A percentile compares a stretch with the other conserved stretches of the same genome.
Evolutionary conservation across 2,797 vertebrate genomes (phyloP).

Genomic region (Jordanella pulchra): DNA sequence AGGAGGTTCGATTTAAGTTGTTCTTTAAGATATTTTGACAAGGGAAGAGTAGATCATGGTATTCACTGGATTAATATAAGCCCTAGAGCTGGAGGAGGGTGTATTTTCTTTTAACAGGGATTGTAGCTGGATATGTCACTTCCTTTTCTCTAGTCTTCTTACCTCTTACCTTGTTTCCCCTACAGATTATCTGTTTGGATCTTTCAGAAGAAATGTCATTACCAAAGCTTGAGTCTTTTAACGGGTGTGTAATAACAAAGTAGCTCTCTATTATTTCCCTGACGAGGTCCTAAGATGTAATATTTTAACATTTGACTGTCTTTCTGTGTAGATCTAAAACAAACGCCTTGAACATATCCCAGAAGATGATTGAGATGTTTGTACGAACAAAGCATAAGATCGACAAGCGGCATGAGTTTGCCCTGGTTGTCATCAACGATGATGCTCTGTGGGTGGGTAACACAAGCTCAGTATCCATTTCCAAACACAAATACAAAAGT

Average conservation of each 20-base stretch:
- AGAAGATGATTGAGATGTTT: conserved; percentile 99
- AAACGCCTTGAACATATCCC: conserved; percentile 92
- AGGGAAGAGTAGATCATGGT: not conserved
- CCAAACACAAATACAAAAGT: not conserved
- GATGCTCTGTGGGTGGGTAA: conserved; percentile 90
- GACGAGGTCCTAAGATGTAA: not conserved
- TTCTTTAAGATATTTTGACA: not conserved
- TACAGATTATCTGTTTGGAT: conserved; percentile 94
- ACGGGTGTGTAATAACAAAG: conserved; percentile 78
- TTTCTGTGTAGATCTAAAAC: conserved; percentile 85
- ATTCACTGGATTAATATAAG: no score
- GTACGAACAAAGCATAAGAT: conserved; percentile 97
- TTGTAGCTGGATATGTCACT: not conserved
- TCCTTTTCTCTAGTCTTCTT: not conserved
- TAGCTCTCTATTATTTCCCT: not conserved
- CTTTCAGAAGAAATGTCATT: conserved; percentile 96
- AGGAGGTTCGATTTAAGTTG: not conserved
- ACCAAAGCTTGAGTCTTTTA: conserved; percentile 91
- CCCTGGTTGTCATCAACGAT: conserved; percentile 92
- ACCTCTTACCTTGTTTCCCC: conserved; percentile 6
- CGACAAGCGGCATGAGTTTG: conserved; percentile 94
- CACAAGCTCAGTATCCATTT: not conserved
- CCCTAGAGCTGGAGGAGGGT: not conserved
- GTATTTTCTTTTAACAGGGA: not conserved
- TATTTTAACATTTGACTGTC: not conserved